Conservation (phyloP, 2,113 vertebrate species). For the Merops nubicus region DNA sequence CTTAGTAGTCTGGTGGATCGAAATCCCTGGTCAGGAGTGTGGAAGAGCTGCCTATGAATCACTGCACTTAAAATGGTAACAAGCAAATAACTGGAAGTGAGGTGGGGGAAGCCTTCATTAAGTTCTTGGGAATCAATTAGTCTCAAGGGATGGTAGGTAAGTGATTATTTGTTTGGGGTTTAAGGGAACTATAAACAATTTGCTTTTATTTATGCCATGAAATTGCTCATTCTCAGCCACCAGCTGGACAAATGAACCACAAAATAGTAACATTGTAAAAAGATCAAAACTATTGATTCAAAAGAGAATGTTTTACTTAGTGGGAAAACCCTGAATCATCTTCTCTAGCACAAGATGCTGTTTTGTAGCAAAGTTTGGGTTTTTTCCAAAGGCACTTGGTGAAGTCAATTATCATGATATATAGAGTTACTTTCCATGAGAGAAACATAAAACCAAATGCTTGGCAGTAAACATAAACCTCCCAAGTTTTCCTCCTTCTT, state of each 20-base stretch:
- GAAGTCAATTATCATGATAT: conserved; percentile 27
- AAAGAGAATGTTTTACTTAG: not conserved
- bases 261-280: not conserved
- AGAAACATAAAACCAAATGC: conserved; percentile 49
- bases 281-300: not conserved
- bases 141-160: not conserved
- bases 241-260: not conserved
- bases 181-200: not conserved
- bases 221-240: not conserved
- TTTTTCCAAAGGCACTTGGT: not conserved
- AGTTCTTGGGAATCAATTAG: not conserved
- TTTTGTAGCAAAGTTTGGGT: not conserved
- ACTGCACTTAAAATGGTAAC: not conserved
- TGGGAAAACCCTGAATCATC: not conserved
- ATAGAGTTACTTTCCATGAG: not conserved
- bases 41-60: not conserved
- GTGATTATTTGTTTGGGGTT: not conserved
- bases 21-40: not conserved
- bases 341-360: not conserved
- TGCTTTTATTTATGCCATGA: not conserved
- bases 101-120: not conserved
- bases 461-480: conserved; percentile 42
- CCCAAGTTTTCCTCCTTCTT: not conserved
- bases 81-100: not conserved
- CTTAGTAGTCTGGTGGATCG: not conserved